phyloP scores from a whole-genome alignment of 2,888 invertebrate species.

The Phanerotoma sp. region DNA sequence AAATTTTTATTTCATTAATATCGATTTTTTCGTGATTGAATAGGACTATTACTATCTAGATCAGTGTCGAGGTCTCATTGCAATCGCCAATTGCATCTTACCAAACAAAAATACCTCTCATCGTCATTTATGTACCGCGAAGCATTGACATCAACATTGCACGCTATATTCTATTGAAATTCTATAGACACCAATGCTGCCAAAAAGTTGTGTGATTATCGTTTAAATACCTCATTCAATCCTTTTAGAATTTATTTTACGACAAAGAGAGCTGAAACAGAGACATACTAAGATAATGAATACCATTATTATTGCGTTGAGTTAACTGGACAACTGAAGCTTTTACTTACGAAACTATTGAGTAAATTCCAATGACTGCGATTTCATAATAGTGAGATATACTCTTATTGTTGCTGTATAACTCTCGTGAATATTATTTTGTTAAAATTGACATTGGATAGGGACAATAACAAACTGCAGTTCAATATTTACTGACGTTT shows the following conservation, averaged over 20 bases:
- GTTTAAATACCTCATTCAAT: not conserved
- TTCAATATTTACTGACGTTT: no score
- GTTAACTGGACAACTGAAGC: conserved; percentile 17
- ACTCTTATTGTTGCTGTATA: not conserved
- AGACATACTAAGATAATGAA: not conserved
- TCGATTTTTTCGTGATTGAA: not conserved
- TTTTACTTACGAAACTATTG: conserved; percentile 18
- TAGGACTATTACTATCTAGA: not conserved
- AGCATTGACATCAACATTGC: conserved; percentile 9
- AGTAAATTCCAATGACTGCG: conserved; percentile 6
- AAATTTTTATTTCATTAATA: not conserved
- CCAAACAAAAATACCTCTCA: conserved; percentile 8
- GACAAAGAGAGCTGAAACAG: not conserved
- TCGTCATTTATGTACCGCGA: not conserved
- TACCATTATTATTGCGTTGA: not conserved
- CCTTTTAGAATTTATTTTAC: not conserved
- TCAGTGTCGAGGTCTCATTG: conserved; percentile 21
- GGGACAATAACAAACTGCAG: no score
- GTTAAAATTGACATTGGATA: not conserved
- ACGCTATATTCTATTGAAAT: not conserved
- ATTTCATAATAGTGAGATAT: conserved; percentile 8
- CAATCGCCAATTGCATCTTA: conserved; percentile 9
- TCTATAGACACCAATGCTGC: conserved; percentile 2
- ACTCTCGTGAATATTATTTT: not conserved
- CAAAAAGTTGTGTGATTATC: conserved; percentile 20